Base-by-base conservation (phyloP, 2,888 invertebrate species). In the Phengaris arion region DNA sequence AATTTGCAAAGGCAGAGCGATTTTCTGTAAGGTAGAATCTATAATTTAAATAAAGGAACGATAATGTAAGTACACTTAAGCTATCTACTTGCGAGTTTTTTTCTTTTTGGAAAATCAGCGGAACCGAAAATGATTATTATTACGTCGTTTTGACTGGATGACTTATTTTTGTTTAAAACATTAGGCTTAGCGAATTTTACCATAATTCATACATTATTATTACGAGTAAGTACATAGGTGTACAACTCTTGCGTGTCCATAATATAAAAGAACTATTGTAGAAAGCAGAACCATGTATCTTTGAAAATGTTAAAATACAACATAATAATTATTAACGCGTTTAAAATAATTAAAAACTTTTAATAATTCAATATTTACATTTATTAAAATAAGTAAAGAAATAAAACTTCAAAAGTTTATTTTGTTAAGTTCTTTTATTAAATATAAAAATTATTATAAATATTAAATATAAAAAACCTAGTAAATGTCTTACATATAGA, bases 241-340 rank as follows among this genome's bases (percentile, higher is more conserved):
- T 35, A 45, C 15, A 10, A 12, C 12, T 35, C 64, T 59, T 59
- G 64, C 64, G 64, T 64, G 64, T 64, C 35, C 45, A 45, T 45
- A 64, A 64, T 45, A 6, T 64, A 64, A 35, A 64, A 35, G 64
- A 64, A 64, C 64, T 64, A 45, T 64, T 64, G 64, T 64, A 64
- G 13, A 64, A 64, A 64, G 64, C 64, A 35, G 35, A 35, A 64
- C 22, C 22, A n/a, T 5, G 59, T 35, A 64, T 64, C 35, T 64
- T 64, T 64, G 35, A 45, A 64, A 64, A 45, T 52, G 35, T 64
- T 12, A 45, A 35, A 64, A 64, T 64, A 64, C 35, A 64, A 1
- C 35, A 35, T 6, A 64, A 35, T 64, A 64, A 64, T 35, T 35
- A 64, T 5, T 6, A 35, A 64, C 35, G 6, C 64, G 35, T 64